Evolutionary conservation across 2,888 invertebrate species (phyloP).

Genomic region (Amitus sp.): DNA sequence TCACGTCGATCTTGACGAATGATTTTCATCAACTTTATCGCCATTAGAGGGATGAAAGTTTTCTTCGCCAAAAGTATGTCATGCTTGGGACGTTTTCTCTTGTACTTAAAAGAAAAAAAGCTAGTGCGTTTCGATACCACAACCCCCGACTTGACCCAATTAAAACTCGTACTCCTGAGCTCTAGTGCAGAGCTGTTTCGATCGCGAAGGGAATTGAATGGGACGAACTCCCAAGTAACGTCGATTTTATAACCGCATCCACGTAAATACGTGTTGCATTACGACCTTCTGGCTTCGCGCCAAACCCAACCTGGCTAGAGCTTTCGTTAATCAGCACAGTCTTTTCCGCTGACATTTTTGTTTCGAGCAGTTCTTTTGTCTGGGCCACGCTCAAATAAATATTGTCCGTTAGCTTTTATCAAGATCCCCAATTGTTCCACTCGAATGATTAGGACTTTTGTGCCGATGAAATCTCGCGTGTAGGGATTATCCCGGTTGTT

Average conservation of each 20-base stretch:
- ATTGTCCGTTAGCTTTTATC: not conserved
- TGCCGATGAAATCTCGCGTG: not conserved
- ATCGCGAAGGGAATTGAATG: slow-evolving; percentile 1
- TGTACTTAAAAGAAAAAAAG: no score
- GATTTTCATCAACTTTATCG: slow-evolving; percentile 8
- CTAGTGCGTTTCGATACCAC: no score
- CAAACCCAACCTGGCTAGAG: slow-evolving; percentile 27
- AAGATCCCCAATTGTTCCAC: slow-evolving; percentile 5
- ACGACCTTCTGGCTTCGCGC: slow-evolving; percentile 32
- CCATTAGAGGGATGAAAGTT: not conserved
- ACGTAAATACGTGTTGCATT: slow-evolving; percentile 42
- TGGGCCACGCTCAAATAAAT: slow-evolving; percentile 1
- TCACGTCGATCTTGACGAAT: slow-evolving; percentile 16
- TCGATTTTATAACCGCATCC: slow-evolving; percentile 27
- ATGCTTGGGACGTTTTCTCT: no score
- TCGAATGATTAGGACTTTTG: slow-evolving; percentile 3
- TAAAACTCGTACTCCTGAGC: not conserved
- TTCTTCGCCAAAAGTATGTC: not conserved
- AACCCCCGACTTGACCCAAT: not conserved
- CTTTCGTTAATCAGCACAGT: slow-evolving; percentile 21
- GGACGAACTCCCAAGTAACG: slow-evolving; percentile 2
- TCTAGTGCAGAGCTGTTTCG: not conserved
- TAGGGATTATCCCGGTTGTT: no score
- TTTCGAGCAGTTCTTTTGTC: slow-evolving; percentile 1
- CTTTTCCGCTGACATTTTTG: slow-evolving; percentile 11